Evolutionary conservation across 1,140 invertebrate species (phyloP), one percentile per base, ranked within the genome.

Genomic region (Penaeus chinensis): DNA sequence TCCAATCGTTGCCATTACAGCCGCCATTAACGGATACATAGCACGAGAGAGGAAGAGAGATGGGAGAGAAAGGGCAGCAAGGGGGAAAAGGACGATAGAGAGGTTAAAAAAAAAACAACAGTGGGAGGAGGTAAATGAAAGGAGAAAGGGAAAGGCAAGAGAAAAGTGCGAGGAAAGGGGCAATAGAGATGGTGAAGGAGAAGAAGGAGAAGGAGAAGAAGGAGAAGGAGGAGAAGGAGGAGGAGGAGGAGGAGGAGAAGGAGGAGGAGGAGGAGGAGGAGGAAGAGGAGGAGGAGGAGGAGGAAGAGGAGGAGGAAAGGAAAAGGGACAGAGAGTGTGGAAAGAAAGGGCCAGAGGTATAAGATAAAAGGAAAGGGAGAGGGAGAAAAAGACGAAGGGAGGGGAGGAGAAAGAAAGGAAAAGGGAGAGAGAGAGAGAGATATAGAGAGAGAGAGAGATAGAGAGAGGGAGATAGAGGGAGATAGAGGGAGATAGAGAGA

Each of bases 401-500:
- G 0, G 27, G 79, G 13, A 20, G 19, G 62, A 27, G 8, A 19
- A 0, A 10, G 18, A 20, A 7, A 7, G 16, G 3, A 24, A 47
- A 8, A 76, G 27, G 22, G 19, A 8, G 74, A 32, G 27, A 22
- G 27, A 47, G 74, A 7, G 74, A 47, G 27, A 47, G 74, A 22
- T 22, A 47, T 32, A 42, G 76, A 60, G 42, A 32, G 37, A 32
- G 61, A 24, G 76, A 60, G 47, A 47, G 5, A n/a, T n/a, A 7
- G 22, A 54, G 63, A 54, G 32, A 32, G 32, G 32, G 32, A 32
- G 32, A 63, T 16, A 63, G 22, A 81, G 60, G 63, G 22, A 63
- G 79, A 63, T 2, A 63, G 79, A 63, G 4, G 63, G 60, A 81
- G 79, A 81, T 27, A 81, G 79, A 81, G 79, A 81, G 27, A 18